phyloP scores from a whole-genome alignment of 2,888 invertebrate species.

The Sminthurides aquaticus region DNA sequence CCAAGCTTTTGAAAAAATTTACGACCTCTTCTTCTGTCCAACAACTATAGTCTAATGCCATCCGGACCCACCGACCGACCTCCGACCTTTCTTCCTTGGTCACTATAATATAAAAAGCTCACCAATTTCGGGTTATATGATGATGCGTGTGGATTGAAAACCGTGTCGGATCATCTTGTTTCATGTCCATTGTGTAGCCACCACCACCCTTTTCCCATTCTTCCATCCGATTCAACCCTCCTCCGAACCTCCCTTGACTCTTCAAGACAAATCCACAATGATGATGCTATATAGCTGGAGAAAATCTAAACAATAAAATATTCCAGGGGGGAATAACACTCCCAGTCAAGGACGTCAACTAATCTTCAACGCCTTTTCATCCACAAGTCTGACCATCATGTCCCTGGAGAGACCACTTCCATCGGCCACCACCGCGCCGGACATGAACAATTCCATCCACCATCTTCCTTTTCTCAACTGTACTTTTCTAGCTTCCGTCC shows the following conservation, averaged over 20 bases:
- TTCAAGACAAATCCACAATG: no score
- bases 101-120: not conserved
- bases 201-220: not conserved
- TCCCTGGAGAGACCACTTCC: not conserved
- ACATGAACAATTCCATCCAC: no score
- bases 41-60: no score
- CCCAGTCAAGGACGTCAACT: not conserved
- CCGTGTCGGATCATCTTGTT: not conserved
- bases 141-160: not conserved
- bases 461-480: no score
- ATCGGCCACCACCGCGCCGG: not conserved
- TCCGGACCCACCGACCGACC: no score
- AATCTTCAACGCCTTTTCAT: not conserved
- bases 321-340: not conserved
- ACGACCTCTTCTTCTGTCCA: not conserved
- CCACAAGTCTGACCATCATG: not conserved
- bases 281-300: no score
- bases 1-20: not conserved
- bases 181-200: not conserved
- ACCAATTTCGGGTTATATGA: not conserved
- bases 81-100: not conserved
- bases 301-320: not conserved
- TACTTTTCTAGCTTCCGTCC: no score
- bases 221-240: no score
- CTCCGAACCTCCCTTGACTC: no score